Percentiles rank a stretch among this genome's conserved stretches.
Evolutionary conservation across 2,113 vertebrate genomes (phyloP).

Genomic region (Acrocephalus arundinaceus): DNA sequence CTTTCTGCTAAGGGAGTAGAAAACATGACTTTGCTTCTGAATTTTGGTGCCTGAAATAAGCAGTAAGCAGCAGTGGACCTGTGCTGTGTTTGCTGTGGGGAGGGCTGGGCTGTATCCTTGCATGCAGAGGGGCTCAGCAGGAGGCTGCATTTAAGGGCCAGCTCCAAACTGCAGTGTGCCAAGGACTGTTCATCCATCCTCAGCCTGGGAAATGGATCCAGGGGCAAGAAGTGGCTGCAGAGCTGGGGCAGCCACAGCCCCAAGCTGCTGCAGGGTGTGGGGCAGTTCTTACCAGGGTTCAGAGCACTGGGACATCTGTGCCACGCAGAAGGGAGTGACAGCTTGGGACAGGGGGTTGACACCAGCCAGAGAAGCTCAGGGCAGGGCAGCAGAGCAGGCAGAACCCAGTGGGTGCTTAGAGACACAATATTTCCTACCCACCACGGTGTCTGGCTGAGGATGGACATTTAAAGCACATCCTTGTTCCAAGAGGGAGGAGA

Average conservation of each 20-base stretch:
- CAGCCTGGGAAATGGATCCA: not conserved
- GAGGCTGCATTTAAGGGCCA: not conserved
- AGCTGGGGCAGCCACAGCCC: not conserved
- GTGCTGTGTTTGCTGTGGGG: not conserved
- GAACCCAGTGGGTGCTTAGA: not conserved
- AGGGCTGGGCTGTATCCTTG: not conserved
- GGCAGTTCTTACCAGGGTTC: not conserved
- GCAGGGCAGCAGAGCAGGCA: not conserved
- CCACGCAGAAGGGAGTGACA: not conserved
- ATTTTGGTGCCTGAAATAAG: not conserved
- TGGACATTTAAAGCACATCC: not conserved
- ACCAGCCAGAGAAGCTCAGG: not conserved
- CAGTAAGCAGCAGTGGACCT: not conserved
- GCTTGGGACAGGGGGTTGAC: not conserved
- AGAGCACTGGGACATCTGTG: not conserved
- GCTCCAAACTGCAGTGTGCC: fast-evolving
- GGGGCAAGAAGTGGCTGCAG: not conserved
- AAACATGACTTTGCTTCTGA: not conserved
- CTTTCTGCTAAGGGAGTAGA: not conserved
- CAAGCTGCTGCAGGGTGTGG: not conserved
- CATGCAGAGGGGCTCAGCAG: not conserved
- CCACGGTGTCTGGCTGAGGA: not conserved
- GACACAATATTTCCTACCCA: not conserved
- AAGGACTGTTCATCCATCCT: not conserved
- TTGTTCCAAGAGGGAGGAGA: not conserved